phyloP scores from a whole-genome alignment of 2,888 invertebrate species.

The Endotricha flammealis region DNA sequence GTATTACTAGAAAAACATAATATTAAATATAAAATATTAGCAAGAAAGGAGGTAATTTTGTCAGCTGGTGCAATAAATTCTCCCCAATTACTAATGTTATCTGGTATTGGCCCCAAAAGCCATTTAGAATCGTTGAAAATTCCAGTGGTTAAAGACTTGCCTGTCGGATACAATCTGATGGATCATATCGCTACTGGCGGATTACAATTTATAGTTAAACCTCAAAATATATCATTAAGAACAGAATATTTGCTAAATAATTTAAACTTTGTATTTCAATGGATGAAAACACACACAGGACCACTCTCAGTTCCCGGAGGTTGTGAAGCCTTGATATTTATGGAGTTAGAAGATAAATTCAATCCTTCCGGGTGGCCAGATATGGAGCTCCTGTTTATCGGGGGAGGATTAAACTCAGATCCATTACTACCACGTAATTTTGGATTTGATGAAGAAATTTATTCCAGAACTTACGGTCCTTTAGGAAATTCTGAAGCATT shows the following conservation, averaged over 20 bases:
- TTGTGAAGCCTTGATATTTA: conserved; percentile 81
- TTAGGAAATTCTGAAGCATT: conserved; percentile 59
- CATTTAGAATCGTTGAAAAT: conserved; percentile 78
- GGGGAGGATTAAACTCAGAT: conserved; percentile 73
- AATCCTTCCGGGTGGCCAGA: conserved; percentile 79
- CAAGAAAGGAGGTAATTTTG: conserved; percentile 84
- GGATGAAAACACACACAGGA: conserved; percentile 72
- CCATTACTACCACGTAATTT: conserved; percentile 67
- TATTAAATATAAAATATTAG: conserved; percentile 72
- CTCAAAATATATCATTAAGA: conserved; percentile 45
- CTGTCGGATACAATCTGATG: conserved; percentile 83
- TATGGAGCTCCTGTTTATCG: conserved; percentile 80
- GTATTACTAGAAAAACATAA: conserved; percentile 77
- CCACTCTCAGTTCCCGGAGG: conserved; percentile 82
- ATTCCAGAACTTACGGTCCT: conserved; percentile 50
- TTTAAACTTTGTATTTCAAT: conserved; percentile 68
- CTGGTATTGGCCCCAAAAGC: conserved; percentile 83
- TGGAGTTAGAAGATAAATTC: conserved; percentile 78
- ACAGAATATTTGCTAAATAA: conserved; percentile 58
- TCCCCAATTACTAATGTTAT: conserved; percentile 88
- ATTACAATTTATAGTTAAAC: conserved; percentile 74
- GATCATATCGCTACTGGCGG: conserved; percentile 84
- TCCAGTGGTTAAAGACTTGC: conserved; percentile 73
- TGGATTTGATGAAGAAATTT: conserved; percentile 71
- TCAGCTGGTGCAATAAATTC: conserved; percentile 87